These are phyloP conservation scores for Nymphalis urticae DNA, from an alignment of 2,888 invertebrate species.

Conservation along the genomic window DNA sequence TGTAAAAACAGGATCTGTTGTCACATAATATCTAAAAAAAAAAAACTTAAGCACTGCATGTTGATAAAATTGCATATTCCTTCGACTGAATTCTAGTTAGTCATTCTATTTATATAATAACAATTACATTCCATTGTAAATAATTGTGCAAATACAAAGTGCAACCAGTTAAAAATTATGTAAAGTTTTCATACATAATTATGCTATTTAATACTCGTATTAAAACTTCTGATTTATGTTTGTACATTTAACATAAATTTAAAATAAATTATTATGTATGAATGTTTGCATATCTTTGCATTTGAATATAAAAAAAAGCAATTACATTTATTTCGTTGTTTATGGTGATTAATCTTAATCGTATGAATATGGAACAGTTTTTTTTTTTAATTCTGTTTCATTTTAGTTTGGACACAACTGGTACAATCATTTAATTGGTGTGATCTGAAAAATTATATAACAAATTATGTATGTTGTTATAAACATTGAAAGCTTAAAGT, in stretches of 20 bases:
- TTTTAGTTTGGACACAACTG: too few relatives aligned
- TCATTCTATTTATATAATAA: background rate
- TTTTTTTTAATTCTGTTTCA: too few relatives aligned
- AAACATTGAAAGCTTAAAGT: too few relatives aligned
- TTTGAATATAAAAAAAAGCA: too few relatives aligned
- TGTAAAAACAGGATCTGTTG: background rate
- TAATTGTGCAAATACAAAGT: background rate
- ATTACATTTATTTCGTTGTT: too few relatives aligned
- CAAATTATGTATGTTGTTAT: too few relatives aligned
- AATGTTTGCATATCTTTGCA: too few relatives aligned
- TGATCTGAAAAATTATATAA: too few relatives aligned
- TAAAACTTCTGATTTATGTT: background rate
- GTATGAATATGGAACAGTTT: too few relatives aligned
- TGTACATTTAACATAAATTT: background rate
- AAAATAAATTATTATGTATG: too few relatives aligned
- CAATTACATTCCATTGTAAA: background rate
- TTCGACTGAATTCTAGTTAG: background rate
- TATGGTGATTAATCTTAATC: too few relatives aligned
- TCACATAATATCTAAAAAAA: background rate
- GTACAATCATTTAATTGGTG: too few relatives aligned
- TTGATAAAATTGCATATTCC: background rate
- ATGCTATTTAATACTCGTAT: background rate
- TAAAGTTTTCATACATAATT: conserved; percentile 4
- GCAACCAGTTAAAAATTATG: background rate
- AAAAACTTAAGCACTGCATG: conserved; percentile 3